These are phyloP conservation scores for Tenthredo livida DNA, from an alignment of 2,888 invertebrate genomes.

Conservation along the genomic window DNA sequence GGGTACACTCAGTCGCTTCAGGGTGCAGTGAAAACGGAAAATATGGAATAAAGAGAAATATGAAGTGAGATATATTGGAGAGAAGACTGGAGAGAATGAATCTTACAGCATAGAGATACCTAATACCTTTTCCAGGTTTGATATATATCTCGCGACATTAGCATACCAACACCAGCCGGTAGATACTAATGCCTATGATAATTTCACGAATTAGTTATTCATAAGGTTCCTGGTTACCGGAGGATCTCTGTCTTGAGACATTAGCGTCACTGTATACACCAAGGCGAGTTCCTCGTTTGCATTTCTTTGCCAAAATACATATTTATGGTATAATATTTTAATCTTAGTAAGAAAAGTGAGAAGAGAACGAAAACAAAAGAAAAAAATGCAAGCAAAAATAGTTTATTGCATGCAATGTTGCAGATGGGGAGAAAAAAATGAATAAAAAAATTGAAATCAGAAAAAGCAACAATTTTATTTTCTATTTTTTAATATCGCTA, in stretches of 20 bases:
- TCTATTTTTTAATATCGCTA: too few relatives aligned
- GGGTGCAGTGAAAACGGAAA: neutral
- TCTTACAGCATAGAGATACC: slow-evolving; percentile 6
- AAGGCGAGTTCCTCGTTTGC: slow-evolving; percentile 29
- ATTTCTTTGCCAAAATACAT: slow-evolving; percentile 32
- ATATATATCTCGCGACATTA: slow-evolving; percentile 29
- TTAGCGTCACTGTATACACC: slow-evolving; percentile 11
- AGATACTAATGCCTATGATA: slow-evolving; percentile 49
- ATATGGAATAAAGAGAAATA: neutral
- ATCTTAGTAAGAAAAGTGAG: too few relatives aligned
- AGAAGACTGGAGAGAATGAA: neutral
- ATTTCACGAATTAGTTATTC: slow-evolving; percentile 50
- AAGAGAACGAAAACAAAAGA: neutral
- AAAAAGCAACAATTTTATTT: too few relatives aligned
- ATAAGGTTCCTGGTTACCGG: slow-evolving; percentile 46
- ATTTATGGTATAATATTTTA: neutral
- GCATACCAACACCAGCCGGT: slow-evolving; percentile 43
- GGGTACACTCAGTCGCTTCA: neutral
- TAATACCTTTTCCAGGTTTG: slow-evolving; percentile 7
- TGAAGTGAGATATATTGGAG: neutral
- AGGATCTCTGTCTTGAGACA: slow-evolving; percentile 46
- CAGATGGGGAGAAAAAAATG: too few relatives aligned
- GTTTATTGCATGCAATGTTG: too few relatives aligned
- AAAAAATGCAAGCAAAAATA: too few relatives aligned
- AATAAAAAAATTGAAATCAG: too few relatives aligned